phyloP scores from a whole-genome alignment of 2,888 invertebrate species.

The Apantesis nais region DNA sequence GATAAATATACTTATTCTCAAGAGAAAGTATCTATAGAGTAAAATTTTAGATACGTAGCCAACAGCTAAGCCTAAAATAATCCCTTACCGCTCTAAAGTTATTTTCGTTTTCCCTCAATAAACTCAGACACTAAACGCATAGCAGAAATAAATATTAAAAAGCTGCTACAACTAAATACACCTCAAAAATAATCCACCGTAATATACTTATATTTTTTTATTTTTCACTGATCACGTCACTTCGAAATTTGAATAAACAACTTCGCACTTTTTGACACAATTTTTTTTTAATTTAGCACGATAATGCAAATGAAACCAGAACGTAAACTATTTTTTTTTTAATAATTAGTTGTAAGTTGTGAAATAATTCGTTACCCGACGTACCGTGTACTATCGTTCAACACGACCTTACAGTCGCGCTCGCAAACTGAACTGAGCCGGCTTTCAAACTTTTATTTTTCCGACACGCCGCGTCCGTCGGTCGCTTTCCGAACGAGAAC shows the following conservation, averaged over 20 bases:
- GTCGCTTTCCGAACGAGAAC: slow-evolving; percentile 61
- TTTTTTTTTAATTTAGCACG: slow-evolving; percentile 18
- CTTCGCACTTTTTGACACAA: slow-evolving; percentile 26
- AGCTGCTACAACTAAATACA: slow-evolving; percentile 57
- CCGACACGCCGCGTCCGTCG: slow-evolving; percentile 62
- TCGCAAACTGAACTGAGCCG: slow-evolving; percentile 65
- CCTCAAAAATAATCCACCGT: slow-evolving; percentile 46
- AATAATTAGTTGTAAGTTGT: slow-evolving; percentile 19
- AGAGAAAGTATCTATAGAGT: slow-evolving; percentile 40
- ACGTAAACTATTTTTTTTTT: slow-evolving; percentile 24
- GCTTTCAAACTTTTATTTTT: slow-evolving; percentile 68
- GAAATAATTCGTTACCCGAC: slow-evolving; percentile 59
- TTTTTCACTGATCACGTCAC: slow-evolving; percentile 50
- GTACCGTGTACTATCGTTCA: slow-evolving; percentile 65
- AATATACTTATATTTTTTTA: slow-evolving; percentile 20
- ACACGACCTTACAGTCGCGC: slow-evolving; percentile 64
- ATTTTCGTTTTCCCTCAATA: slow-evolving; percentile 74
- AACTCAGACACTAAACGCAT: slow-evolving; percentile 69
- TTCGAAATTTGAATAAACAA: slow-evolving; percentile 40
- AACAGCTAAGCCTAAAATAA: slow-evolving; percentile 71
- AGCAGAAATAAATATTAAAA: slow-evolving; percentile 41
- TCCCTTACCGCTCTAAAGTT: slow-evolving; percentile 74
- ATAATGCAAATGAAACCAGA: slow-evolving; percentile 26
- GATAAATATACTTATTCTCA: slow-evolving; percentile 19
- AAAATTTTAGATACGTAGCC: slow-evolving; percentile 56